Evolutionary conservation across 2,113 vertebrate genomes (phyloP).

Genomic region (Chionomys nivalis): DNA sequence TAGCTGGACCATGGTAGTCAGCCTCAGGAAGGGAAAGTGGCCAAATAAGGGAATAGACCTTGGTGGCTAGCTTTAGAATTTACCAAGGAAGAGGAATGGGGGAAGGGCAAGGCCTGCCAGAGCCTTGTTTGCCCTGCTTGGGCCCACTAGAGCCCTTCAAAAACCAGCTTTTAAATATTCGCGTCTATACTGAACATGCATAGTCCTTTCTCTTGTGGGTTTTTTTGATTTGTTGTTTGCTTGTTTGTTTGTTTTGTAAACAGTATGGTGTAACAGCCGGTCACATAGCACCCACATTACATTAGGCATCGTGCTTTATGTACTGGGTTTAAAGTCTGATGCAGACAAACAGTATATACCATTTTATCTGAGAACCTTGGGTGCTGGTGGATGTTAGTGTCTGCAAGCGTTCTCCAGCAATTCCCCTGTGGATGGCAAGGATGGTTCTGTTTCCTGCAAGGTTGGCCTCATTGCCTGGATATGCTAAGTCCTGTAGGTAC

Average conservation of each 20-base stretch:
- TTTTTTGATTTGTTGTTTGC: background rate
- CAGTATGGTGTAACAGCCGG: background rate
- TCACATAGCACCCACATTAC: background rate
- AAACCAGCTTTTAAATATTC: background rate
- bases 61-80: background rate
- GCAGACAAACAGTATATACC: background rate
- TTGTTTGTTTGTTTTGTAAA: background rate
- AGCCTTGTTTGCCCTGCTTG: background rate
- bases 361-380: background rate
- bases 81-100: background rate
- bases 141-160: background rate
- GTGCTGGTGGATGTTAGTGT: background rate
- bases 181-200: background rate
- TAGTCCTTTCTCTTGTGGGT: background rate
- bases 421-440: background rate
- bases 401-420: background rate
- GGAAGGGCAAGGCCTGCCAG: too few species aligned
- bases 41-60: background rate
- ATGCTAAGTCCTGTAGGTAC: background rate
- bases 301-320: background rate
- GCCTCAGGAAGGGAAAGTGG: background rate
- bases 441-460: background rate
- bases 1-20: background rate
- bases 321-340: too few species aligned
- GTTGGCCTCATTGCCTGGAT: background rate